Percentiles rank a stretch among this genome's conserved stretches.
phyloP scores from a whole-genome alignment of 2,888 invertebrate species.

The Eristalis arbustorum region DNA sequence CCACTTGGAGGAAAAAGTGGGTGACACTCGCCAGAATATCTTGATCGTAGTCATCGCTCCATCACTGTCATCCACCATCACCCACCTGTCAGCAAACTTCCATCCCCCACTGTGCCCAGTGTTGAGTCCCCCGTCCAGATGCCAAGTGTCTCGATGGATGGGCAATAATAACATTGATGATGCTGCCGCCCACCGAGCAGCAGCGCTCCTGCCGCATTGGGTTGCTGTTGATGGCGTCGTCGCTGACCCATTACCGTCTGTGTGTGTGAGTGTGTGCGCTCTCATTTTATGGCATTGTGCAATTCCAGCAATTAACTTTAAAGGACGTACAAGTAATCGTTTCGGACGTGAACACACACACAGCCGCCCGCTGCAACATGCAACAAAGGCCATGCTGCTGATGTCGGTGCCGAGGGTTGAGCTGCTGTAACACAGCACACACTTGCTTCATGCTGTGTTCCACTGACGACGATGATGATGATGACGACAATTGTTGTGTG shows the following conservation, averaged over 20 bases:
- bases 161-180: conserved; percentile 66
- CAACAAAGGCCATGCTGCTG: conserved; percentile 12
- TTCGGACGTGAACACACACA: conserved; percentile 67
- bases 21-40: too few relatives aligned
- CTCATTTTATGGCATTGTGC: conserved; percentile 66
- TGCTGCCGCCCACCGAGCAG: background rate
- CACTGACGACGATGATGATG: conserved; percentile 41
- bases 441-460: conserved; percentile 14
- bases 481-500: conserved; percentile 61
- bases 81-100: background rate
- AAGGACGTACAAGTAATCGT: conserved; percentile 72
- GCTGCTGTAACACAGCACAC: background rate
- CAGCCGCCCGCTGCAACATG: conserved; percentile 7
- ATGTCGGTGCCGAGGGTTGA: background rate
- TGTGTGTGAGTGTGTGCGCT: conserved; percentile 58
- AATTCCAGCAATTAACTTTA: conserved; percentile 73
- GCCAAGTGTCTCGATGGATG: conserved; percentile 67
- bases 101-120: background rate
- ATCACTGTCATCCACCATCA: too few relatives aligned
- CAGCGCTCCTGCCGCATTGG: background rate
- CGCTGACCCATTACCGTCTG: conserved; percentile 68
- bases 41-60: too few relatives aligned
- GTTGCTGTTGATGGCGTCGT: conserved; percentile 13
- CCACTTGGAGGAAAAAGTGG: background rate
- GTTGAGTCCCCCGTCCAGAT: conserved; percentile 48